A percentile compares a stretch with the other conserved stretches of the same genome.
phyloP scores from a whole-genome alignment of 2,888 invertebrate species.

The Argyresthia goedartella region DNA sequence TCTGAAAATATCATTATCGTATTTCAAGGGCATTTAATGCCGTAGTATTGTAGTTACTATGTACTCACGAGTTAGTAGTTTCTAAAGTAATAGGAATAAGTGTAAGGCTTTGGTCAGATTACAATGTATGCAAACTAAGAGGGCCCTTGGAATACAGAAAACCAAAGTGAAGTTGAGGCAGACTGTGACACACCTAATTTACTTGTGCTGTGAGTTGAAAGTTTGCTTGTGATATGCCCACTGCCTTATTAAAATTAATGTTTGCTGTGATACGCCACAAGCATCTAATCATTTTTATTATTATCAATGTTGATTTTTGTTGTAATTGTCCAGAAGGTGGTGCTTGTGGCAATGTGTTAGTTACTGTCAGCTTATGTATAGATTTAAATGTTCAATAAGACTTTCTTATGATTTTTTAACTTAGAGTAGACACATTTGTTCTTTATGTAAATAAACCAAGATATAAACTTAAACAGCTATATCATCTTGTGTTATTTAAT shows the following conservation, averaged over 20 bases:
- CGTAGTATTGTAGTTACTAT: not conserved
- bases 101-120: not conserved
- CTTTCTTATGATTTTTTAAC: not conserved
- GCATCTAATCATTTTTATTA: conserved; percentile 7
- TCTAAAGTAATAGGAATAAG: not conserved
- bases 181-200: not conserved
- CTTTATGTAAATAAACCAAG: conserved; percentile 1
- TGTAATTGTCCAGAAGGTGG: not conserved
- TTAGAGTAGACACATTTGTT: not conserved
- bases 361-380: conserved; percentile 1
- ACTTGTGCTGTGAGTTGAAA: not conserved
- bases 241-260: conserved; percentile 11
- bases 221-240: not conserved
- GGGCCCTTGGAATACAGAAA: not conserved
- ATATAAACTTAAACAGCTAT: not conserved
- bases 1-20: no score
- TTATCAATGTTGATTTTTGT: not conserved
- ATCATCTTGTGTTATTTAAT: no score
- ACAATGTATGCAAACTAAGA: not conserved
- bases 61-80: not conserved
- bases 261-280: conserved; percentile 26
- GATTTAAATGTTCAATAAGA: not conserved
- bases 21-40: not conserved
- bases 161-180: not conserved
- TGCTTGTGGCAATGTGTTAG: conserved; percentile 1